These are phyloP conservation scores for Drosophila equinoxialis DNA, from an alignment of 1,140 invertebrate species.

Conservation along the genomic window DNA sequence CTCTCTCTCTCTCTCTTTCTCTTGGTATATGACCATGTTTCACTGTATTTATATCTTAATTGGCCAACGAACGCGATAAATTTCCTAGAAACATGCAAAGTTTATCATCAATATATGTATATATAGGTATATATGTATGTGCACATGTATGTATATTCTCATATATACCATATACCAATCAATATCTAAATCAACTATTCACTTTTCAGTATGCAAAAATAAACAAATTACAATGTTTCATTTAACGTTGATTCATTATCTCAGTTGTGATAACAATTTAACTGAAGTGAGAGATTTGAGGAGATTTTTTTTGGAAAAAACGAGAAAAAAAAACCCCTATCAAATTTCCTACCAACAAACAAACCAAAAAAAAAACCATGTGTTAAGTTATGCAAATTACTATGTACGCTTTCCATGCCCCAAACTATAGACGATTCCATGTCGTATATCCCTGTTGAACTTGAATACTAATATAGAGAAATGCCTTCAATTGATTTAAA, in stretches of 20 bases:
- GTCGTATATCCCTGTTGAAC: neutral
- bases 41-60: slow-evolving; percentile 60
- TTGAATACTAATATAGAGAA: neutral
- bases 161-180: neutral
- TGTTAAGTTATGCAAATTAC: no score
- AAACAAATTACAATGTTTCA: slow-evolving; percentile 4
- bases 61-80: slow-evolving; percentile 35
- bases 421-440: neutral
- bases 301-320: neutral
- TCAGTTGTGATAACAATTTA: slow-evolving; percentile 1
- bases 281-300: neutral
- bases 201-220: slow-evolving; percentile 2
- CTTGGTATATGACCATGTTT: slow-evolving; percentile 51
- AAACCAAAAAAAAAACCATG: no score
- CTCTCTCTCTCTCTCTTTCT: neutral
- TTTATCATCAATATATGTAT: slow-evolving; percentile 17
- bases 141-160: slow-evolving; percentile 9
- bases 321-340: neutral
- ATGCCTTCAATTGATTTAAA: slow-evolving; percentile 17
- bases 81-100: slow-evolving; percentile 19
- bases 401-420: no score
- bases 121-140: slow-evolving; percentile 38
- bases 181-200: neutral
- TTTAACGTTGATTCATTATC: neutral
- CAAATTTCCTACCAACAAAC: neutral